These are phyloP conservation scores for Sebastes kiyomatsui DNA, from an alignment of 2,797 vertebrate genomes.

Conservation along the genomic window DNA sequence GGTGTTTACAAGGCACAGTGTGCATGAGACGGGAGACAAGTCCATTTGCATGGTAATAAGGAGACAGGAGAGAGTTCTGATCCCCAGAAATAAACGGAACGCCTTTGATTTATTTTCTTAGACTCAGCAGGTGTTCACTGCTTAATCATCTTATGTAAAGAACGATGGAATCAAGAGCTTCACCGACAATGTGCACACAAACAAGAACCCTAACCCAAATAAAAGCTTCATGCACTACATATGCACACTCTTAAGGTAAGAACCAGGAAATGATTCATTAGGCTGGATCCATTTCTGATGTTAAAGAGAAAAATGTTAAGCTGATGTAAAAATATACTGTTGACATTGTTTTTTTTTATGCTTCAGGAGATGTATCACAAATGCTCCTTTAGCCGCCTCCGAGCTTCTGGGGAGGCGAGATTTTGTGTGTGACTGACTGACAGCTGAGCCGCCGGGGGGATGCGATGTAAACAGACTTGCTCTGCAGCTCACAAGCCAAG, in stretches of 20 bases:
- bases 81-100: conserved; percentile 31
- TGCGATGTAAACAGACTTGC: conserved; percentile 30
- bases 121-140: conserved; percentile 50
- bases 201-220: conserved; percentile 1
- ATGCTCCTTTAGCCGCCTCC: conserved; percentile 14
- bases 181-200: background rate
- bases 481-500: conserved; percentile 23
- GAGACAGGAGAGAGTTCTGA: conserved; percentile 47
- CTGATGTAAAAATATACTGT: background rate
- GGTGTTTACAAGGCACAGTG: conserved; percentile 69
- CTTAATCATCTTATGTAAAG: conserved; percentile 48
- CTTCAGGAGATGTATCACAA: conserved; percentile 7
- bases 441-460: conserved; percentile 11
- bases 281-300: background rate
- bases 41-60: conserved; percentile 75
- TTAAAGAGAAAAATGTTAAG: background rate
- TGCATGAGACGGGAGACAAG: conserved; percentile 53
- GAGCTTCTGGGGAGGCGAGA: background rate
- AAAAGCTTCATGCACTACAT: background rate
- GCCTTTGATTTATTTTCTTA: conserved; percentile 55
- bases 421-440: conserved; percentile 19
- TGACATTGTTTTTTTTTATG: background rate
- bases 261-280: background rate
- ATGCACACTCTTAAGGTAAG: background rate
- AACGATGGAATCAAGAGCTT: conserved; percentile 25